Base-by-base conservation (phyloP, 2,113 vertebrate genomes). In the Andinoacara biseriatus region DNA sequence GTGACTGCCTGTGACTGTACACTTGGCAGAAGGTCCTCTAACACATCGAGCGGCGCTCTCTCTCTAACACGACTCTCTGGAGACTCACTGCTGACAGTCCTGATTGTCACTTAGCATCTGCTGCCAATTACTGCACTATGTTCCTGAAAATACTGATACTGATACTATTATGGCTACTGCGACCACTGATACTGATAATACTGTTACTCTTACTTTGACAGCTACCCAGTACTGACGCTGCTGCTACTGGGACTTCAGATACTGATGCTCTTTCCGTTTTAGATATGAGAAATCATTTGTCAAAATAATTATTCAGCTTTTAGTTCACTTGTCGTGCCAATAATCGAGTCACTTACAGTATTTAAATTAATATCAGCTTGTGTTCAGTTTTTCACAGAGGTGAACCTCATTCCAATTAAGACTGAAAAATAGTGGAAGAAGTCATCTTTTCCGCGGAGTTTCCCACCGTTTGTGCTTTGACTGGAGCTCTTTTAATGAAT, bases 1-100 rank as follows among this genome's bases (percentile, higher is more conserved):
- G 82, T 26, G 80, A 87, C 69, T 61, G 74, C 52, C 65, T 54
- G 63, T 63, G 59, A 90, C 86, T 84, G 90, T 90, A 85, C 87
- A 82, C 67, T 90, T 83, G 81, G 89, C 92, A 87, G 87, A 93
- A 77, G 76, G 83, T 87, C 87, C 79, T 78, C 57, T 74, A 88
- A 85, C 80, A 59, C 87, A 72, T 52, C 5, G 46, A 52, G 65
- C 65, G 31, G 3, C 46, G 52, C 76, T 69, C 17, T 20, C 61
- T 75, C 72, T 83, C 77, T 4, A 29, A 72, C 67, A 72, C 2
- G 22, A 76, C 52, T 85, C 83, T 62, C 76, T 29, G n/a, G 83
- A 87, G 86, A 86, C 80, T 67, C 18, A 1, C 18, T 17, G 85
- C 74, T 88, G 88, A 86, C 86, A 85, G 80, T 58, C 43, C 49